phyloP scores from a whole-genome alignment of 1,140 invertebrate genomes.

The Pseudomyrmex concolor region DNA sequence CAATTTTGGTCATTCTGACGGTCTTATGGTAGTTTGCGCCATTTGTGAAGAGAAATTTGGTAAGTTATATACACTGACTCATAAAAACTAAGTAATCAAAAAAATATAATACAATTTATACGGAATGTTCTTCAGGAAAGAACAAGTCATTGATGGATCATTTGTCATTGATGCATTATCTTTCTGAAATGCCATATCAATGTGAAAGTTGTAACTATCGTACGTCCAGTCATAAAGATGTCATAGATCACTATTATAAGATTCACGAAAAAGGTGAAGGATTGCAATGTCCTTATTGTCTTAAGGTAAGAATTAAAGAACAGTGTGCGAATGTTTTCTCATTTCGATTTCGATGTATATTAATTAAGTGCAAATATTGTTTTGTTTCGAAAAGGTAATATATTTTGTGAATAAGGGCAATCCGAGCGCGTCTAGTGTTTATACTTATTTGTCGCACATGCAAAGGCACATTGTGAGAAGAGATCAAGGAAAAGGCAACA shows the following conservation, averaged over 20 bases:
- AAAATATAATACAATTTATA: slow-evolving; percentile 20
- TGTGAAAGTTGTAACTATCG: slow-evolving; percentile 91
- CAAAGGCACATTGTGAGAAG: slow-evolving; percentile 82
- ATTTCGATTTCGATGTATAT: not conserved
- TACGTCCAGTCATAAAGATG: slow-evolving; percentile 90
- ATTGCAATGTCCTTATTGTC: slow-evolving; percentile 90
- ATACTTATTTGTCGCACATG: slow-evolving; percentile 82
- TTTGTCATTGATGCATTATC: slow-evolving; percentile 90
- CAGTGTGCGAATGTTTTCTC: not conserved
- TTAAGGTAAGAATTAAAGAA: slow-evolving; percentile 86
- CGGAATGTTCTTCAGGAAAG: slow-evolving; percentile 69
- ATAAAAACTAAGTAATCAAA: not conserved
- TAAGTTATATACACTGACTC: slow-evolving; percentile 50
- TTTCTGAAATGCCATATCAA: slow-evolving; percentile 91
- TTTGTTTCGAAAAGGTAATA: slow-evolving; percentile 67
- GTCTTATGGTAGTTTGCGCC: slow-evolving; percentile 87
- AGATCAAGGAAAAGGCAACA: slow-evolving; percentile 87
- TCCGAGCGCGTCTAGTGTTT: slow-evolving; percentile 76
- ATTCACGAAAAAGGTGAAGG: slow-evolving; percentile 87
- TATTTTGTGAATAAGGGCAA: slow-evolving; percentile 77
- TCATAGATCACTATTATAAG: slow-evolving; percentile 90
- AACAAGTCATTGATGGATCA: slow-evolving; percentile 88
- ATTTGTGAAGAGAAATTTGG: slow-evolving; percentile 88
- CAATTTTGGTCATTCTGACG: slow-evolving; percentile 81
- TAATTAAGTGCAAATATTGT: not conserved